A percentile compares a stretch with the other conserved stretches of the same genome.
These are phyloP conservation scores for Phacellophora camtschatica DNA, from an alignment of 30 jellyfish, hydroid and myxozoan species.

Conservation along the genomic window DNA sequence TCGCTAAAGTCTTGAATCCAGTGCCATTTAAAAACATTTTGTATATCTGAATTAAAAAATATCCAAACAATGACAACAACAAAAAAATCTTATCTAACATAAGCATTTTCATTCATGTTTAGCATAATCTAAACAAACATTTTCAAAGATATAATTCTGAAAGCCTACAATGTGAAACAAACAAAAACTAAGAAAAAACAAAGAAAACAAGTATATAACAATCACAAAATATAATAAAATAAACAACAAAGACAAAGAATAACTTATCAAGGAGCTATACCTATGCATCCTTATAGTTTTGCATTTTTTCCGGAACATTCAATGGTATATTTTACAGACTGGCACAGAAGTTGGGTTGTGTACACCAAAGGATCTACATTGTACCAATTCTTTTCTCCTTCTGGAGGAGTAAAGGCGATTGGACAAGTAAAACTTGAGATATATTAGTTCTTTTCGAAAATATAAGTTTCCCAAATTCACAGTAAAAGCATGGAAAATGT, in stretches of 20 bases:
- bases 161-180: no score
- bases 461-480: no score
- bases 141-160: no score
- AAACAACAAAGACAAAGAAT: slow-evolving; percentile 16
- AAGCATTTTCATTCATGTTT: no score
- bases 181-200: no score
- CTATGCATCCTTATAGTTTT: slow-evolving; percentile 73
- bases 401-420: no score
- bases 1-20: slow-evolving; percentile 15
- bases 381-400: not conserved
- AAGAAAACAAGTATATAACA: no score
- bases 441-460: no score
- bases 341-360: slow-evolving; percentile 57
- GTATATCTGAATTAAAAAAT: not conserved
- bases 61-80: not conserved
- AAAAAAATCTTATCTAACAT: no score
- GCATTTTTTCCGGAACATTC: slow-evolving; percentile 38
- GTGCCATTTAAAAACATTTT: slow-evolving; percentile 52
- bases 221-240: no score
- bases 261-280: not conserved
- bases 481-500: no score
- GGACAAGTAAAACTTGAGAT: slow-evolving; percentile 80
- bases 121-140: no score
- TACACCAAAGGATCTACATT: not conserved
- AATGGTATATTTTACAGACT: slow-evolving; percentile 68